These are phyloP conservation scores for Alauda arvensis DNA, from an alignment of 2,797 vertebrate genomes.

Conservation along the genomic window DNA sequence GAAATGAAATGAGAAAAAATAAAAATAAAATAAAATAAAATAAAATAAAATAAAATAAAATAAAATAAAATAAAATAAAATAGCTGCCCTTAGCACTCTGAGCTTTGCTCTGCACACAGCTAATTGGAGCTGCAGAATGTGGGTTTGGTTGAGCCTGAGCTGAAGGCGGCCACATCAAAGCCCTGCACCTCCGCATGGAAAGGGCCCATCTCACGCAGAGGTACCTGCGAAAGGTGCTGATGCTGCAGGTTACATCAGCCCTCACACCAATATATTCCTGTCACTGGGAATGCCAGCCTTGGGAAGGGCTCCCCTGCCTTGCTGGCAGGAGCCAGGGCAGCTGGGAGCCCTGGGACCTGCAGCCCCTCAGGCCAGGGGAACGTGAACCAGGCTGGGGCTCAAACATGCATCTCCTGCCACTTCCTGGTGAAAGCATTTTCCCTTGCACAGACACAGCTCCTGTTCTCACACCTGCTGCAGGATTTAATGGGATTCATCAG, in stretches of 20 bases:
- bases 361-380: background rate
- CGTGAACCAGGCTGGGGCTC: background rate
- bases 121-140: slow-evolving; percentile 4
- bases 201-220: background rate
- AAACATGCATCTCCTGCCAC: background rate
- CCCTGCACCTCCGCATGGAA: slow-evolving; percentile 8
- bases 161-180: slow-evolving; percentile 53
- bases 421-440: background rate
- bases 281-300: slow-evolving; percentile 1
- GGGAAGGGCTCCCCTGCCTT: background rate
- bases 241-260: slow-evolving; percentile 32
- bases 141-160: slow-evolving; percentile 25
- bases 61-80: background rate
- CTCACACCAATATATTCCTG: background rate
- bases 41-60: background rate
- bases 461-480: slow-evolving; percentile 9
- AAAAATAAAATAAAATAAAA: background rate
- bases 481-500: background rate
- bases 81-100: slow-evolving; percentile 10
- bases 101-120: background rate
- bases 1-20: background rate
- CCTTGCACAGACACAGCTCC: background rate
- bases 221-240: slow-evolving; percentile 39
- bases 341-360: background rate
- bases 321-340: background rate